Evolutionary conservation across 2,113 vertebrate species (phyloP).

Genomic region (Murina feae): DNA sequence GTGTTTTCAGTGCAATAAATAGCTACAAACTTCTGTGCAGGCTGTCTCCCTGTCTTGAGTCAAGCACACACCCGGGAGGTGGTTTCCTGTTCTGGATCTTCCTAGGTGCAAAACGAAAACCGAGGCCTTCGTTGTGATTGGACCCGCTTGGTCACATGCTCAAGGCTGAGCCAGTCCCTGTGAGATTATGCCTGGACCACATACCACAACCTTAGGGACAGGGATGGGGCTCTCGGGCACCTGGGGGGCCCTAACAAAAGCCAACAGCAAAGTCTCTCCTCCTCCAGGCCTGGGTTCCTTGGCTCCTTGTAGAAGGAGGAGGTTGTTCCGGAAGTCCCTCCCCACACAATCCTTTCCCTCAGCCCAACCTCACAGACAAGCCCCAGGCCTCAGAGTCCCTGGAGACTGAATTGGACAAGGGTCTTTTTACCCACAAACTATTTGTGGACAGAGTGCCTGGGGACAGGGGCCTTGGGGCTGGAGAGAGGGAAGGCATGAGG

Average conservation of each 20-base stretch:
- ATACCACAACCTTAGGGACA: neutral
- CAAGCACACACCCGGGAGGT: neutral
- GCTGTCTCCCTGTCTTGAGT: conserved; percentile 59
- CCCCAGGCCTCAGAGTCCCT: neutral
- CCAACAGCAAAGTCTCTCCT: neutral
- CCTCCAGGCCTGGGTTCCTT: neutral
- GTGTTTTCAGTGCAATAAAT: conserved; percentile 90
- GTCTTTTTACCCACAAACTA: neutral
- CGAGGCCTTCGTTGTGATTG: neutral
- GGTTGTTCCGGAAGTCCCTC: neutral
- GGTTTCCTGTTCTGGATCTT: neutral
- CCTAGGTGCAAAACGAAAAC: neutral
- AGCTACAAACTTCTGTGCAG: conserved; percentile 82
- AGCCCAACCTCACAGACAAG: neutral
- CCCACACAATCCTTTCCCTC: neutral
- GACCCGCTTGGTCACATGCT: neutral
- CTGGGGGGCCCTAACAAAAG: neutral
- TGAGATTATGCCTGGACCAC: neutral
- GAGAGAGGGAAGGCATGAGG: too few species aligned
- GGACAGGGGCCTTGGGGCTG: neutral
- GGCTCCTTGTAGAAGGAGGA: neutral
- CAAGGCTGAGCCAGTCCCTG: neutral
- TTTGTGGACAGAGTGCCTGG: neutral
- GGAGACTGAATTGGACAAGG: neutral
- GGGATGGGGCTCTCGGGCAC: neutral